Conservation (phyloP, 2,113 vertebrate genomes). For the Arvicanthis niloticus region DNA sequence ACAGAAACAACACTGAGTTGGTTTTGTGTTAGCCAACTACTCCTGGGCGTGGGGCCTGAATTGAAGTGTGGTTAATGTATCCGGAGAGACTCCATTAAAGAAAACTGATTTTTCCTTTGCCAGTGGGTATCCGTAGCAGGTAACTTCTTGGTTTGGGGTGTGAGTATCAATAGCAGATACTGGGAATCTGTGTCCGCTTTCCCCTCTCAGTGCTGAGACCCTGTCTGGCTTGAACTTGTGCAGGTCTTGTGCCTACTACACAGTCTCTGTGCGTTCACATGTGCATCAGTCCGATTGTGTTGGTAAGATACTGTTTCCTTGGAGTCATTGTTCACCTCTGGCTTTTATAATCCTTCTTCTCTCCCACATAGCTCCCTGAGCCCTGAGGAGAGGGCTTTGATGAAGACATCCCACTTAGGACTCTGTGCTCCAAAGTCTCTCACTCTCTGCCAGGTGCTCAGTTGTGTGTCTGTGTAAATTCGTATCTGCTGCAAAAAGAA, state of each 20-base stretch:
- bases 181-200: neutral
- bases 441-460: neutral
- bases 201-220: neutral
- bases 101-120: neutral
- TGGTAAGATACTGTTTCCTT: neutral
- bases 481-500: neutral
- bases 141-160: neutral
- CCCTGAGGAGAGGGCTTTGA: neutral
- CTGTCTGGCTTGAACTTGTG: neutral
- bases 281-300: neutral
- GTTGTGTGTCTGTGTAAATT: neutral
- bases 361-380: neutral
- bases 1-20: neutral
- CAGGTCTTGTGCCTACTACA: neutral
- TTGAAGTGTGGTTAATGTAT: neutral
- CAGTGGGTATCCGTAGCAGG: neutral
- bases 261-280: neutral
- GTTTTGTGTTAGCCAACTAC: neutral
- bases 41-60: neutral
- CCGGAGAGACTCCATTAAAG: neutral
- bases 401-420: neutral
- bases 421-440: neutral
- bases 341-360: neutral
- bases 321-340: neutral
- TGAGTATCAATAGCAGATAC: neutral